Conservation (phyloP, 2,888 invertebrate genomes). For the Chironomus riparius region DNA sequence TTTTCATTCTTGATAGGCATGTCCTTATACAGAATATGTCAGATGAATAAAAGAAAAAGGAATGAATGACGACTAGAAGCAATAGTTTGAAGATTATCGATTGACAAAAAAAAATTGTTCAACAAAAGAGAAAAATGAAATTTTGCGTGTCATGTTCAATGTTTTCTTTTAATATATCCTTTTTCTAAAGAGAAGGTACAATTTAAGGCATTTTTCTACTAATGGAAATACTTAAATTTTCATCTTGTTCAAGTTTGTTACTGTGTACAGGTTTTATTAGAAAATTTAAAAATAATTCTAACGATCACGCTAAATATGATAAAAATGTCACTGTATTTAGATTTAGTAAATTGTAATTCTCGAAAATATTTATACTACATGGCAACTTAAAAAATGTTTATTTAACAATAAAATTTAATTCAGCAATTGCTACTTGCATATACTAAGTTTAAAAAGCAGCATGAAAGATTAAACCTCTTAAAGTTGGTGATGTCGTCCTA, state of each 20-base stretch:
- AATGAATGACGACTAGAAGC: slow-evolving; percentile 6
- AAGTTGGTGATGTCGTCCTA: not conserved
- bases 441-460: too few relatives aligned
- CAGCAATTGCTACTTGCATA: too few relatives aligned
- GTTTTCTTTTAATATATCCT: slow-evolving; percentile 14
- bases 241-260: not conserved
- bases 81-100: slow-evolving; percentile 27
- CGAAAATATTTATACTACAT: too few relatives aligned
- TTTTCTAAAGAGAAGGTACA: not conserved
- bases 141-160: slow-evolving; percentile 28
- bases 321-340: too few relatives aligned
- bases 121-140: slow-evolving; percentile 9
- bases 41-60: not conserved
- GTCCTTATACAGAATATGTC: slow-evolving; percentile 7
- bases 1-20: not conserved
- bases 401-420: too few relatives aligned
- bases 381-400: too few relatives aligned
- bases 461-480: too few relatives aligned
- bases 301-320: too few relatives aligned
- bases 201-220: not conserved
- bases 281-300: too few relatives aligned
- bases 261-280: too few relatives aligned
- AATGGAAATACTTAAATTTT: not conserved
- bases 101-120: slow-evolving; percentile 5
- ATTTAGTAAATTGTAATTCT: too few relatives aligned